Percentiles rank a stretch among this genome's conserved stretches.
Evolutionary conservation across 2,888 invertebrate species (phyloP).

Genomic region (Pherbina coryleti): DNA sequence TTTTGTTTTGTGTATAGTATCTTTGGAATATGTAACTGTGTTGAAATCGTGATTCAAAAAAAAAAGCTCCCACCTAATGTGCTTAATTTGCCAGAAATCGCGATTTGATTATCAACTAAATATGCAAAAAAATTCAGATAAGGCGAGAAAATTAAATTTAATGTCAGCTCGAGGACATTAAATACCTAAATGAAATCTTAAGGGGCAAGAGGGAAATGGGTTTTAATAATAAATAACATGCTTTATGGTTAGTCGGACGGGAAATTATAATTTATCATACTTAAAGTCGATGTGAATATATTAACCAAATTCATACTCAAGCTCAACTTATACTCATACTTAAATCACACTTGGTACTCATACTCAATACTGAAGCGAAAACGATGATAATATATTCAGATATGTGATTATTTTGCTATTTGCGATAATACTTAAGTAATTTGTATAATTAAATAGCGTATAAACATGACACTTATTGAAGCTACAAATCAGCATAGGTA

Average conservation of each 20-base stretch:
- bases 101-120: not conserved
- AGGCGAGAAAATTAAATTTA: not conserved
- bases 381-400: too few relatives aligned
- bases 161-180: not conserved
- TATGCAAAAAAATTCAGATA: not conserved
- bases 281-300: too few relatives aligned
- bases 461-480: too few relatives aligned
- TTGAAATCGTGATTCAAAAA: not conserved
- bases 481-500: too few relatives aligned
- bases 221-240: too few relatives aligned
- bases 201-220: too few relatives aligned
- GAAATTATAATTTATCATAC: too few relatives aligned
- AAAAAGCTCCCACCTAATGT: constrained; percentile 4
- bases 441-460: too few relatives aligned
- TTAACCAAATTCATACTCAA: not conserved
- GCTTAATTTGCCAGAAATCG: not conserved
- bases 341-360: not conserved
- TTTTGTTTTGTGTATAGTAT: not conserved
- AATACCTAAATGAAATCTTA: not conserved
- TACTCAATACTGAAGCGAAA: too few relatives aligned
- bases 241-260: too few relatives aligned
- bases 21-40: not conserved
- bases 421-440: too few relatives aligned
- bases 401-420: too few relatives aligned
- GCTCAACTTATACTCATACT: not conserved